Conservation (phyloP, 1,140 invertebrate genomes). For the Asobara japonica region DNA sequence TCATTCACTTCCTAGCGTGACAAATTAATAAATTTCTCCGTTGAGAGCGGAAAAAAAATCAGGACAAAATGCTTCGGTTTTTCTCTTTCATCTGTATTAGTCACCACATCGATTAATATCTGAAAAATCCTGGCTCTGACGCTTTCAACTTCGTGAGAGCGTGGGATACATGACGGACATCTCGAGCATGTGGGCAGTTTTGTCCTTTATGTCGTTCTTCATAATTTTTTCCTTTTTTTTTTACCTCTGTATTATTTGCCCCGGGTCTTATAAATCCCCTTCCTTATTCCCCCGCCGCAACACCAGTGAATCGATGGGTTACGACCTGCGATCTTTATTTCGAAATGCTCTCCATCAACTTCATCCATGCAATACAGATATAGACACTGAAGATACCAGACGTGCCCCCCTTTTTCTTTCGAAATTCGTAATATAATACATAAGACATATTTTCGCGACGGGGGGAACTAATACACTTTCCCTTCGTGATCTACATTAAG, state of each 20-base stretch:
- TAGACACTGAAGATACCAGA: constrained; percentile 12
- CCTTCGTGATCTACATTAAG: constrained; percentile 9
- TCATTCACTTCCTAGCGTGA: too few relatives aligned
- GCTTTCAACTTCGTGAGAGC: background rate
- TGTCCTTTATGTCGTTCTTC: constrained; percentile 1
- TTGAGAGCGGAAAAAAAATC: background rate
- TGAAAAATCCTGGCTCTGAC: background rate
- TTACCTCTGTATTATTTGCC: background rate
- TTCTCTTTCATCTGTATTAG: constrained; percentile 1
- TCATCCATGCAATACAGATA: background rate
- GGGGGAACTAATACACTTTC: constrained; percentile 31
- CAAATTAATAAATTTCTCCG: background rate
- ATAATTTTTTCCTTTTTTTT: background rate
- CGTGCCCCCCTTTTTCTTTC: constrained; percentile 36
- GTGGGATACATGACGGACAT: background rate
- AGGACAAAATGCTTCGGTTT: background rate
- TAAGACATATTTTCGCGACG: constrained; percentile 28
- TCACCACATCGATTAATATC: background rate
- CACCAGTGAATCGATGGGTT: constrained; percentile 21
- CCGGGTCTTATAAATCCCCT: background rate
- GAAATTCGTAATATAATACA: constrained; percentile 36
- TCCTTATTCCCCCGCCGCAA: background rate
- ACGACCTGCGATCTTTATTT: constrained; percentile 38
- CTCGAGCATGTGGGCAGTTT: background rate
- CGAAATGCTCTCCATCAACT: constrained; percentile 32